phyloP scores from a whole-genome alignment of 2,888 invertebrate genomes.

The Euplexia lucipara region DNA sequence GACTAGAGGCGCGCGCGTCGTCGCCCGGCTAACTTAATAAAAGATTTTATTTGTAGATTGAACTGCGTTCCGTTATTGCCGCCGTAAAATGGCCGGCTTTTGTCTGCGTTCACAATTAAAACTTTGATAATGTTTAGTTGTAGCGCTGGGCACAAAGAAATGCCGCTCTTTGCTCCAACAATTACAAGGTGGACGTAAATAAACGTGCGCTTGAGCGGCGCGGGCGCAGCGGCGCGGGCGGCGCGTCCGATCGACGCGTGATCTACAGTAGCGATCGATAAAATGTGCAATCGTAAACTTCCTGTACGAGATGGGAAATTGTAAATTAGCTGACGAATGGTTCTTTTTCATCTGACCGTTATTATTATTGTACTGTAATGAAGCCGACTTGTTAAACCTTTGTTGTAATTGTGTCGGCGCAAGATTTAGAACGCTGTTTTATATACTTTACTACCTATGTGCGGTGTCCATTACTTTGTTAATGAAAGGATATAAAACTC shows the following conservation, averaged over 20 bases:
- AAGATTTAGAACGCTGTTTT: conserved; percentile 62
- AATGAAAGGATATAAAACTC: conserved; percentile 42
- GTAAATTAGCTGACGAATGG: conserved; percentile 87
- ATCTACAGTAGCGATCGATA: conserved; percentile 86
- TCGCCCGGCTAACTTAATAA: conserved; percentile 83
- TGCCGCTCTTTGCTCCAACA: conserved; percentile 85
- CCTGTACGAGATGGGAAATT: conserved; percentile 86
- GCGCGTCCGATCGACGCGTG: conserved; percentile 68
- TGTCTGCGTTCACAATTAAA: conserved; percentile 89
- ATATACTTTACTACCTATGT: conserved; percentile 52
- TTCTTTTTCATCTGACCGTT: conserved; percentile 88
- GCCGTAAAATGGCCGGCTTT: conserved; percentile 83
- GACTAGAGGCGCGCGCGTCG: conserved; percentile 79
- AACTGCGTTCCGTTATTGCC: conserved; percentile 78
- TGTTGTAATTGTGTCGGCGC: conserved; percentile 57
- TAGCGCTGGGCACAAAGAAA: conserved; percentile 84
- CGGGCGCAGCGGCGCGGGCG: conserved; percentile 45
- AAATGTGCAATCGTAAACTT: conserved; percentile 89
- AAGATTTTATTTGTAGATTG: conserved; percentile 88
- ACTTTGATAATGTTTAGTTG: conserved; percentile 87
- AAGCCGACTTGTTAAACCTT: conserved; percentile 68
- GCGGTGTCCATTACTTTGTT: conserved; percentile 51
- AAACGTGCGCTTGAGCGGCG: conserved; percentile 73
- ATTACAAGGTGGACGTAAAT: conserved; percentile 84
- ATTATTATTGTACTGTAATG: conserved; percentile 76